phyloP scores from a whole-genome alignment of 2,888 invertebrate genomes.

The Acholoe squamosa region DNA sequence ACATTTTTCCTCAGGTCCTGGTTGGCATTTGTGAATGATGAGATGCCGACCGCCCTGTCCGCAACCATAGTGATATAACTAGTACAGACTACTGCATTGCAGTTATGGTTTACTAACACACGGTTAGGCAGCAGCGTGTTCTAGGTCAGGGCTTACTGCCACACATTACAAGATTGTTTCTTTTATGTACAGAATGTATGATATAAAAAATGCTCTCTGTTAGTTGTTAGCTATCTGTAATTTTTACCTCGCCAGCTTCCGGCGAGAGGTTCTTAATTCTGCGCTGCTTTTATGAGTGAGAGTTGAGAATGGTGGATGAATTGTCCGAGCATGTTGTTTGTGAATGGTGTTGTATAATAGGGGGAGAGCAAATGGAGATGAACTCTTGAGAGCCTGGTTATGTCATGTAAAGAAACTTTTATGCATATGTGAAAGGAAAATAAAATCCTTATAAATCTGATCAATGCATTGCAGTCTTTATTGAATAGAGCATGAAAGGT shows the following conservation, averaged over 20 bases:
- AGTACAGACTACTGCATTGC: no score
- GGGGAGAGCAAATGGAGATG: neutral
- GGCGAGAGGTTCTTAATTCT: constrained; percentile 13
- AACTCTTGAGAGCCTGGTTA: neutral
- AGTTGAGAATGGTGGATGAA: neutral
- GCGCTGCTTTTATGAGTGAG: constrained; percentile 1
- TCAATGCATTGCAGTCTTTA: no score
- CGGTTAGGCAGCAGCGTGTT: neutral
- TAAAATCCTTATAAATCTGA: constrained; percentile 31
- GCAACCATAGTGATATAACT: neutral
- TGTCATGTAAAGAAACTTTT: neutral
- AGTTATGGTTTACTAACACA: neutral
- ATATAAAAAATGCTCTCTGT: constrained; percentile 23
- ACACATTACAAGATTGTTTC: neutral
- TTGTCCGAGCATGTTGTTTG: neutral
- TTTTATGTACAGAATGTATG: constrained; percentile 31
- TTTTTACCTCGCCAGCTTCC: neutral
- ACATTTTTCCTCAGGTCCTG: no score
- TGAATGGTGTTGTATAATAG: neutral
- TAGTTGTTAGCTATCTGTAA: constrained; percentile 31
- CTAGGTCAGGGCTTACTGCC: neutral
- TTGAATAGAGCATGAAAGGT: no score
- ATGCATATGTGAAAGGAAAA: constrained; percentile 15
- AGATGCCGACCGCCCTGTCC: neutral
- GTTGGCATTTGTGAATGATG: no score